Percentiles rank a stretch among this genome's conserved stretches.
phyloP scores from a whole-genome alignment of 1,140 invertebrate genomes.

The Sweltsa coloradensis region DNA sequence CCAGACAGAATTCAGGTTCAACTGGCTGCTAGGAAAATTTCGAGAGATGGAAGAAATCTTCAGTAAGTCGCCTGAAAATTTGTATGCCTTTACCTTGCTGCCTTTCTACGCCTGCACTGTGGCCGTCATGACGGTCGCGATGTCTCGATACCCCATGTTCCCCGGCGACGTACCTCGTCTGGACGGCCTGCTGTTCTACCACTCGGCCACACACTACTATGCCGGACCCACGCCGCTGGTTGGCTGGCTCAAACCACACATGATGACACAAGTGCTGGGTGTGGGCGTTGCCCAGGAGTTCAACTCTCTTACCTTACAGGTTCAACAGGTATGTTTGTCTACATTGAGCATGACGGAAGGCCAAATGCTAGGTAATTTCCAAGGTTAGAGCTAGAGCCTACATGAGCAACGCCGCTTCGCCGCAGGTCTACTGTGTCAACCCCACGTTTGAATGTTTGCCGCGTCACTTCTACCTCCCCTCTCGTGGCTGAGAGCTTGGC shows the following conservation, averaged over 20 bases:
- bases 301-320: too few species aligned
- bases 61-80: slow-evolving; percentile 30
- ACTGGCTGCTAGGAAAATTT: slow-evolving; percentile 57
- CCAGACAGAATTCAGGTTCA: slow-evolving; percentile 65
- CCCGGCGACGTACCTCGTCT: slow-evolving; percentile 30
- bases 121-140: slow-evolving; percentile 18
- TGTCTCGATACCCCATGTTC: slow-evolving; percentile 21
- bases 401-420: too few species aligned
- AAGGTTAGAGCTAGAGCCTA: too few species aligned
- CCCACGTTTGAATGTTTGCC: too few species aligned
- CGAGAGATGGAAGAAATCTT: slow-evolving; percentile 38
- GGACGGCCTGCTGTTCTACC: slow-evolving; percentile 75
- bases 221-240: slow-evolving; percentile 71
- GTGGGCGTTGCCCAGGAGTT: slow-evolving; percentile 30
- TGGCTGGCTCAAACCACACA: slow-evolving; percentile 77
- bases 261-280: slow-evolving; percentile 68
- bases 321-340: too few species aligned
- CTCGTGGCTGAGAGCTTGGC: too few species aligned
- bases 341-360: too few species aligned
- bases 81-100: slow-evolving; percentile 35
- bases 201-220: slow-evolving; percentile 62
- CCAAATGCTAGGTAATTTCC: too few species aligned
- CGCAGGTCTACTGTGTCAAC: too few species aligned
- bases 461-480: too few species aligned
- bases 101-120: slow-evolving; percentile 32